These are phyloP conservation scores for Heliconius hewitsoni DNA, from an alignment of 1,140 invertebrate species.

Conservation along the genomic window DNA sequence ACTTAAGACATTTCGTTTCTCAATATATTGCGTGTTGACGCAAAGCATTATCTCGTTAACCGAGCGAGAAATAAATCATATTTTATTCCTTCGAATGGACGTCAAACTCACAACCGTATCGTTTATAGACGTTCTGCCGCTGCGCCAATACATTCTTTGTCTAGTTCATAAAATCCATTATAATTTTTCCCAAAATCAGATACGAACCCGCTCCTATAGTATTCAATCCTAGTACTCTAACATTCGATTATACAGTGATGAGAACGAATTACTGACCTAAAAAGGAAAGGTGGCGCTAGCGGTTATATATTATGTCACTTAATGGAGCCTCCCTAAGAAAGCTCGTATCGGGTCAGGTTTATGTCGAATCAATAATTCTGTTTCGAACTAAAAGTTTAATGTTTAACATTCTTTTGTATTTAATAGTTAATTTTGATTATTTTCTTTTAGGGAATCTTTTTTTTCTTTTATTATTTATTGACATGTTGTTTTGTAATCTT, in stretches of 20 bases:
- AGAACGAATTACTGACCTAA: conserved; percentile 12
- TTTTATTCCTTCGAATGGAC: too few species aligned
- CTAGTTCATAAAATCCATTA: too few species aligned
- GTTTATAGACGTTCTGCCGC: too few species aligned
- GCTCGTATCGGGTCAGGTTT: conserved; percentile 10
- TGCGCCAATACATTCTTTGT: too few species aligned
- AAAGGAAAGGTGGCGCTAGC: conserved; percentile 8
- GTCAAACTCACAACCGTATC: too few species aligned
- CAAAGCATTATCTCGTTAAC: too few species aligned
- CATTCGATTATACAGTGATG: conserved; percentile 2
- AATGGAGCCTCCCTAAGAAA: conserved; percentile 1
- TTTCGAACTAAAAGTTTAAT: not conserved
- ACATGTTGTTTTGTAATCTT: too few species aligned
- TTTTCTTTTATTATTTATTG: not conserved
- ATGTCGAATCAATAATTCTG: conserved; percentile 12
- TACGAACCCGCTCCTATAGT: not conserved
- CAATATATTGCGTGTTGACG: too few species aligned
- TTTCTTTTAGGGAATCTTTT: not conserved
- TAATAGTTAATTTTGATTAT: not conserved
- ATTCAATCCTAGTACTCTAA: not conserved
- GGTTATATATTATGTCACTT: conserved; percentile 7
- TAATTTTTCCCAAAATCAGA: too few species aligned
- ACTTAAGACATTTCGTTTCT: too few species aligned
- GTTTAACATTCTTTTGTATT: not conserved
- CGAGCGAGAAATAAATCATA: too few species aligned